Evolutionary conservation across 2,888 invertebrate species (phyloP), one percentile per base, ranked within the genome.

Genomic region (Poecilobothrus nobilitatus): DNA sequence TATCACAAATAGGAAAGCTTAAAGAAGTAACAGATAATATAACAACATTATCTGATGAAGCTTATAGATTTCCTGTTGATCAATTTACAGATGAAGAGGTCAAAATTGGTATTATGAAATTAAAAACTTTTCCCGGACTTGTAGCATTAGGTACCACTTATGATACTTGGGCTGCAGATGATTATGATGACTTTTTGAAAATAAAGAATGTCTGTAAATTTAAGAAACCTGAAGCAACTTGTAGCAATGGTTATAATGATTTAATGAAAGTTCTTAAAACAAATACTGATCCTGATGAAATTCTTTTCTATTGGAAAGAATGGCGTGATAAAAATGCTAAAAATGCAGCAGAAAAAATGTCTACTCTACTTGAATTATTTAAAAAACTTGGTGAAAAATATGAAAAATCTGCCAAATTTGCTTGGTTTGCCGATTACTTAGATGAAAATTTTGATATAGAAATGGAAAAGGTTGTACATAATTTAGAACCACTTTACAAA

Each of bases 401-500:
- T 21, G 66, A 10, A 18, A 41, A 41, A 18, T 12, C 61, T 2
- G 72, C 76, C 8, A 73, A 74, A 1, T 73, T 72, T 6, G 27
- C 73, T n/a, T 76, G 76, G 76, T 76, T 75, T 71, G 74, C 73
- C 37, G 70, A 73, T 21, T 76, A 76, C 67, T 75, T 76, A 62
- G 74, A 76, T 72, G 41, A 72, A 0, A 72, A 73, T 63, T 73
- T 76, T 44, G 70, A 75, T 1, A 65, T 70, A 18, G 87, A 88
- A 74, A 78, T 92, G 12, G 85, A 85, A 2, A 83, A 83, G 69
- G 77, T 90, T 1, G 91, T 89, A 89, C 83, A 86, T 68, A 86
- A 90, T 76, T 80, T 94, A 66, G 86, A 86, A 73, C 92, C 93
- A 0, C 78, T 94, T 8, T 94, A 93, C 77, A 81, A 87, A 68